Evolutionary conservation across 1,140 invertebrate genomes (phyloP).

Genomic region (Drosophila mauritiana): DNA sequence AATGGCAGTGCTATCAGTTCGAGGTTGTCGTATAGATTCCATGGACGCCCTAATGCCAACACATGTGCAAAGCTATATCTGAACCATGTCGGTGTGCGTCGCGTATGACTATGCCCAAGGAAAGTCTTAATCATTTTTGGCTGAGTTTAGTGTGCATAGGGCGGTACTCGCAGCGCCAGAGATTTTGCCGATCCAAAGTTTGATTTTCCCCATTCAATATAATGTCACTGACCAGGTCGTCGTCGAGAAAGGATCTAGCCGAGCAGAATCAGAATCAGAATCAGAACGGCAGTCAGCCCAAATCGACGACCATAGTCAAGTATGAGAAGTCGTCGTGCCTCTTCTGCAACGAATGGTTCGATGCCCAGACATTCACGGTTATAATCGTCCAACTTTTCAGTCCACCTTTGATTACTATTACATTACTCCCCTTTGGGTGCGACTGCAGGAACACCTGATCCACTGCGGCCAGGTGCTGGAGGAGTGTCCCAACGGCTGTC

Average conservation of each 20-base stretch:
- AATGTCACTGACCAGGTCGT: constrained; percentile 54
- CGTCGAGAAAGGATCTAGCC: constrained; percentile 7
- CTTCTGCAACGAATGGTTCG: constrained; percentile 87
- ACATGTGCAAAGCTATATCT: constrained; percentile 22
- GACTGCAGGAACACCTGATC: constrained; percentile 86
- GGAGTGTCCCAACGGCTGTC: constrained; percentile 88
- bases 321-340: constrained; percentile 86
- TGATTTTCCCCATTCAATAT: not conserved
- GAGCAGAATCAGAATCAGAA: constrained; percentile 14
- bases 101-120: constrained; percentile 22
- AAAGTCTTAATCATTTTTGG: constrained; percentile 64
- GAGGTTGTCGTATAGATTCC: constrained; percentile 26
- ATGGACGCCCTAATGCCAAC: constrained; percentile 17
- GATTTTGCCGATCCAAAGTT: not conserved
- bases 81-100: constrained; percentile 13
- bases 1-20: constrained; percentile 22
- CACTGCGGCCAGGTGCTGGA: constrained; percentile 89
- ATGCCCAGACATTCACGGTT: constrained; percentile 86
- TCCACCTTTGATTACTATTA: not conserved
- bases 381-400: constrained; percentile 9
- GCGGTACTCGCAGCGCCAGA: constrained; percentile 41
- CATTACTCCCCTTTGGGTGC: not conserved
- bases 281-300: constrained; percentile 20
- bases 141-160: constrained; percentile 68
- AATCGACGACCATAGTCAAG: constrained; percentile 76